Base-by-base conservation (phyloP, 2,797 vertebrate species). In the Leptodactylus fallax region DNA sequence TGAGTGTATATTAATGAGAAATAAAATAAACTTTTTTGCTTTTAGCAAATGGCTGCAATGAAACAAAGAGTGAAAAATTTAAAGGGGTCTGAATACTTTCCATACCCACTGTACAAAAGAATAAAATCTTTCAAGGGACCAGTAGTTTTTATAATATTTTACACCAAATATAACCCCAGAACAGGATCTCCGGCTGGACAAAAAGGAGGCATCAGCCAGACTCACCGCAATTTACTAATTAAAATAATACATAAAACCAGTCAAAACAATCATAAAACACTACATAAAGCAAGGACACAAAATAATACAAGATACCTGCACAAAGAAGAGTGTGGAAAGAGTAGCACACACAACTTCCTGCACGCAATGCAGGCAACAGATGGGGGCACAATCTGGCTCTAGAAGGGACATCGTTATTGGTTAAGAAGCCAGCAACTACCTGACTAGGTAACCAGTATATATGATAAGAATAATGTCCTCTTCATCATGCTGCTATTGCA, bases 191-290 rank as follows among this genome's bases (percentile, higher is more conserved):
- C 13, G 7, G 14, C 45, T 9, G 45, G 7, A 21, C 9, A 79
- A 3, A 19, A 9, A 58, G 17, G 55, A 79, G 53, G 4, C n/a
- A 12, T 16, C 51, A 58, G 7, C 58, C 23, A 79, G 53, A 14
- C 23, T 58, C 11, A 36, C 23, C 8, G 7, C 25, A 56, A 79
- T 79, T 58, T 79, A 79, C 77, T 79, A 55, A 58, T 58, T 79
- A 79, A 56, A 55, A 79, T 56, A 79, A 79, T 79, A 56, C 0
- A 25, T 76, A 76, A 76, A 76, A 76, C 3, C 72, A 65, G 9
- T 61, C 21, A 49, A 25, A 47, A 47, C 2, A 6, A 47, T 45
- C 19, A n/a, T 76, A 76, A 76, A 74, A 76, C 27, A 1, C 72
- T 49, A n/a, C 45, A 61, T 61, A 19, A 61, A 74, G 45, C 45